Percentiles rank a stretch among this genome's conserved stretches.
Conservation (phyloP, 2,113 vertebrate species). For the Hoplias malabaricus region DNA sequence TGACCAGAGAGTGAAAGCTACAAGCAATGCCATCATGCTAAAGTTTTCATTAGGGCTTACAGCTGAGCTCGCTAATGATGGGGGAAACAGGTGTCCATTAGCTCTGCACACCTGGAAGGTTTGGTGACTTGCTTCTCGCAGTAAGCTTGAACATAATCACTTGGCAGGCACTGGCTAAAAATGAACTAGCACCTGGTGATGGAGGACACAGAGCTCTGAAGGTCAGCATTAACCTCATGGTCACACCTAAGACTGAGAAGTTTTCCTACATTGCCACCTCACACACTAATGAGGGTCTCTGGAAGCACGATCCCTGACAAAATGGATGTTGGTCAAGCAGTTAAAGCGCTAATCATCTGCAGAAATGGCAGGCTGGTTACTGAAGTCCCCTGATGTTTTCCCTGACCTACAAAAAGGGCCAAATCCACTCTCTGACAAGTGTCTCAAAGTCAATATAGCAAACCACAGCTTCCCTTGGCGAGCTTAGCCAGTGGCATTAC, state of each 20-base stretch:
- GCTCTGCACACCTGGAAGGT: not conserved
- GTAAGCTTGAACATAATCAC: not conserved
- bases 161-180: conserved; percentile 7
- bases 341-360: conserved; percentile 27
- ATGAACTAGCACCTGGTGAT: conserved; percentile 3
- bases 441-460: conserved; percentile 15
- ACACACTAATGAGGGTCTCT: conserved; percentile 15
- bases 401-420: conserved; percentile 1
- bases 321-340: conserved; percentile 19
- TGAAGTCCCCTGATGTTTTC: not conserved
- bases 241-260: not conserved
- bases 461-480: not conserved
- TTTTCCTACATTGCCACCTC: not conserved
- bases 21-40: not conserved
- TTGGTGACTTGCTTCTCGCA: not conserved
- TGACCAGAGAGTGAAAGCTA: not conserved
- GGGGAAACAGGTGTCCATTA: not conserved
- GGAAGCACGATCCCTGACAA: conserved; percentile 12
- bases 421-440: not conserved
- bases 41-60: not conserved
- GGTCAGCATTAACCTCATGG: conserved; percentile 23
- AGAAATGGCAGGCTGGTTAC: not conserved
- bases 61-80: conserved; percentile 2
- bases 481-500: not conserved
- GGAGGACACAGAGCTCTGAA: not conserved